A percentile compares a stretch with the other conserved stretches of the same genome.
phyloP scores from a whole-genome alignment of 2,797 vertebrate species.

The Gymnoscopelus braueri region DNA sequence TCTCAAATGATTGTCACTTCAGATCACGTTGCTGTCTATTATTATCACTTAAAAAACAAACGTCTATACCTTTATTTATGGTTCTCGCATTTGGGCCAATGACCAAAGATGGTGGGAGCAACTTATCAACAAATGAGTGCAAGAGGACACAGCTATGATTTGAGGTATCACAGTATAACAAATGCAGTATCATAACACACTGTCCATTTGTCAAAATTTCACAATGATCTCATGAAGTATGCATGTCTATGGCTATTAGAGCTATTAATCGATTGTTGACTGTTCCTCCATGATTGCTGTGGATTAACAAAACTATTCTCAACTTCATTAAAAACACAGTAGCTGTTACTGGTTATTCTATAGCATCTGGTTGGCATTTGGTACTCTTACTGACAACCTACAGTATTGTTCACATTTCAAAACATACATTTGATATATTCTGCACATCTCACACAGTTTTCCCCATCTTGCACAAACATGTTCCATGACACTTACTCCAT shows the following conservation, averaged over 20 bases:
- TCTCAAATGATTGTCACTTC: background rate
- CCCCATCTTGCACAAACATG: no score
- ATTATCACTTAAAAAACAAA: background rate
- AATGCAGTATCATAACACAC: background rate
- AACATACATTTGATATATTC: no score
- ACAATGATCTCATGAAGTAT: background rate
- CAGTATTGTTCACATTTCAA: no score
- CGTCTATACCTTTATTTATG: background rate
- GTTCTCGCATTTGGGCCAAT: background rate
- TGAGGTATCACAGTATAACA: background rate
- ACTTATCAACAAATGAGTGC: background rate
- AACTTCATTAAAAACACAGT: background rate
- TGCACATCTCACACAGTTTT: no score
- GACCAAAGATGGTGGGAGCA: background rate
- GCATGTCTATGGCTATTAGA: background rate
- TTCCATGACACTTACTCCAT: no score
- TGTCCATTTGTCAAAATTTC: background rate
- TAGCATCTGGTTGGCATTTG: background rate
- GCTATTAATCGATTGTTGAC: no score
- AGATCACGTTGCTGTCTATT: no score
- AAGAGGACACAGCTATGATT: background rate
- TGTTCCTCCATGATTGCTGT: no score
- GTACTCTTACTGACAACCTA: background rate
- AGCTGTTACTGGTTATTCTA: background rate
- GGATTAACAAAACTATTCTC: background rate